Evolutionary conservation across 2,888 invertebrate genomes (phyloP).

Genomic region (Xestia sexstrigata): DNA sequence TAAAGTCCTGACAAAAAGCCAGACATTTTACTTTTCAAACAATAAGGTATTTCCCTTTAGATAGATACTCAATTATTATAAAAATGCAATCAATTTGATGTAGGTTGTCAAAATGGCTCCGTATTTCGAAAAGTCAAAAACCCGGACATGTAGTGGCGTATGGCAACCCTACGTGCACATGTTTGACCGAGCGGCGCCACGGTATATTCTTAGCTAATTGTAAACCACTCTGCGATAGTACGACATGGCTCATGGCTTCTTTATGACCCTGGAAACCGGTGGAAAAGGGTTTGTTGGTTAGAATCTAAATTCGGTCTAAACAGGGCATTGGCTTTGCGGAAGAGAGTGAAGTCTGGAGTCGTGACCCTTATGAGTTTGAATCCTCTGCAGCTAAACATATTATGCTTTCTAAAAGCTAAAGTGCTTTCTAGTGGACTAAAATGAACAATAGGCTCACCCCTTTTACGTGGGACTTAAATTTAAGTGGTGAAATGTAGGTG

Average conservation of each 20-base stretch:
- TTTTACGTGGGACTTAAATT: not conserved
- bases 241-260: constrained; percentile 28
- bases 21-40: not conserved
- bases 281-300: constrained; percentile 1
- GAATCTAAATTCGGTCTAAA: constrained; percentile 3
- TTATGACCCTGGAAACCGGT: constrained; percentile 36
- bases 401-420: too few relatives aligned
- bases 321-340: not conserved
- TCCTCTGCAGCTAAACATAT: not conserved
- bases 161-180: constrained; percentile 44
- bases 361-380: not conserved
- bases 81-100: not conserved
- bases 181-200: constrained; percentile 43
- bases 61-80: too few relatives aligned
- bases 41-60: not conserved
- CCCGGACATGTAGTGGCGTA: not conserved
- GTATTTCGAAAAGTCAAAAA: not conserved
- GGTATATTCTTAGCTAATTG: constrained; percentile 74
- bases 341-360: not conserved
- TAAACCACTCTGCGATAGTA: constrained; percentile 68
- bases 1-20: not conserved
- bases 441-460: not conserved
- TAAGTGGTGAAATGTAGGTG: not conserved
- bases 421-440: not conserved
- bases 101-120: not conserved